Percentiles rank a stretch among this genome's conserved stretches.
Conservation (phyloP, 64 coral and sea anemone species). For the Pachyseris speciosa region DNA sequence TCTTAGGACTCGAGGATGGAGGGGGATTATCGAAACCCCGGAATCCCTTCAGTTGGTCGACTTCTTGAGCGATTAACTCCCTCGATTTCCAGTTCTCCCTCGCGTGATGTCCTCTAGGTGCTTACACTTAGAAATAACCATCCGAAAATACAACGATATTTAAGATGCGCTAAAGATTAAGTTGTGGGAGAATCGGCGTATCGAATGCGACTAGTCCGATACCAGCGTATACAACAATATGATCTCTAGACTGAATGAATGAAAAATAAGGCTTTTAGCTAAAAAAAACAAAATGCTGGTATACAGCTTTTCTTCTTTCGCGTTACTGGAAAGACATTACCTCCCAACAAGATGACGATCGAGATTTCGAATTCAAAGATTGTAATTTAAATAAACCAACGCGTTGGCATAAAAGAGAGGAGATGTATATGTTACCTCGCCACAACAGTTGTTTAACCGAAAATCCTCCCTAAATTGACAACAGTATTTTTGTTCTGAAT, state of each 20-base stretch:
- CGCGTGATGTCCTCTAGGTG: not conserved
- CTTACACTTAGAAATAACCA: not conserved
- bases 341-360: not conserved
- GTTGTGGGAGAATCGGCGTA: not conserved
- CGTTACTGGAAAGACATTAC: not conserved
- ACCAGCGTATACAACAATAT: not conserved
- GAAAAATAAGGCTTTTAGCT: too few species aligned
- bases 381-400: not conserved
- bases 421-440: not conserved
- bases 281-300: too few species aligned
- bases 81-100: not conserved
- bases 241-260: not conserved
- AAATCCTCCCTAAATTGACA: not conserved
- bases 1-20: not conserved
- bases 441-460: not conserved
- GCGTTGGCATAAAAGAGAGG: not conserved
- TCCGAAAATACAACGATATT: slow-evolving; percentile 9
- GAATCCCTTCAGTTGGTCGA: not conserved
- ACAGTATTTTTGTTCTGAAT: not conserved
- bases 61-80: not conserved
- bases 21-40: not conserved
- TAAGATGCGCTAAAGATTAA: not conserved
- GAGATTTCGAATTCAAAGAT: too few species aligned
- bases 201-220: not conserved
- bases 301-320: not conserved